Evolutionary conservation across 1,140 invertebrate species (phyloP), one percentile per base, ranked within the genome.

Genomic region (Cheumatopsyche charites): DNA sequence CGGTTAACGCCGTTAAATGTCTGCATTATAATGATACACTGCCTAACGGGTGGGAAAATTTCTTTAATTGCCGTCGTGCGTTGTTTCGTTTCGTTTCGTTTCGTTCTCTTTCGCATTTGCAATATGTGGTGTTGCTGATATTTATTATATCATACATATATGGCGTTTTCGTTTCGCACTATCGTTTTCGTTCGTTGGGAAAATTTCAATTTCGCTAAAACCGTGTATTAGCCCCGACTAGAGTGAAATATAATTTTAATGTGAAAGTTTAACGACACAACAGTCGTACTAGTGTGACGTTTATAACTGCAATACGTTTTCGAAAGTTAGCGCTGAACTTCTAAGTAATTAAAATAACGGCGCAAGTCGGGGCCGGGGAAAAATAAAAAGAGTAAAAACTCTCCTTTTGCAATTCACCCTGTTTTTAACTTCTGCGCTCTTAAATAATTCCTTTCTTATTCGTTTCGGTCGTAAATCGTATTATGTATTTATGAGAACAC

Each of bases 11-110:
- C 21, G 19, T 63, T 9, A 63, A 62, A 62, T 19, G 58, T 62
- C 58, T 62, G 17, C 58, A 63, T 63, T 63, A 63, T 6, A 63
- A 63, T 58, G 62, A 21, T 23, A 25, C 23, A 63, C 58, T 23
- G 12, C 29, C 11, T 5, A 62, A 41, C 13, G 23, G 29, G 29
- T n/a, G n/a, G 11, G n/a, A 7, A 36, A 23, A 15, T 19, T 58
- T 26, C 19, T 58, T 58, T 58, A 9, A 58, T 58, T 58, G 9
- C 52, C 2, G 52, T 13, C 43, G 43, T 47, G 15, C 15, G 11
- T 4, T 47, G 43, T 47, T 12, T 13, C 12, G 3, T 13, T 12
- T n/a, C n/a, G n/a, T n/a, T n/a, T n/a, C n/a, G n/a, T 13, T 47
- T 47, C 15, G 15, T 47, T 4, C 9, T 4, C 29, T 36, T 36